These are phyloP conservation scores for Phytoseiulus persimilis DNA, from an alignment of 2,888 invertebrate species.

Conservation along the genomic window DNA sequence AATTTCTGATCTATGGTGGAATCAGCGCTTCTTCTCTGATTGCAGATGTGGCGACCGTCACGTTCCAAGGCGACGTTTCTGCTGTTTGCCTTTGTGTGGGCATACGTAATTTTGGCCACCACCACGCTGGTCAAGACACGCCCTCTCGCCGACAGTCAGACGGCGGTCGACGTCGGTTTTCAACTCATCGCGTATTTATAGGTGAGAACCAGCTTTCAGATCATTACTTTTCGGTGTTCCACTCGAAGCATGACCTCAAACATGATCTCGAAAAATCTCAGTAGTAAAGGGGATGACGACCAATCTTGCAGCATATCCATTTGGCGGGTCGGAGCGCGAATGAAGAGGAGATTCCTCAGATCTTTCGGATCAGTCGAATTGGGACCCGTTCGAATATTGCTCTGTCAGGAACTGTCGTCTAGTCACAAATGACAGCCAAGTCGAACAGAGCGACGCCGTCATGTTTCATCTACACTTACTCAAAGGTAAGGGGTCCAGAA, in stretches of 20 bases:
- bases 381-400: constrained; percentile 57
- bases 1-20: neutral
- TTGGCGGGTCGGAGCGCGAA: constrained; percentile 58
- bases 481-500: constrained; percentile 46
- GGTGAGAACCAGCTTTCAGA: neutral
- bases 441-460: constrained; percentile 59
- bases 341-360: constrained; percentile 57
- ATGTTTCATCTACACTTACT: constrained; percentile 57
- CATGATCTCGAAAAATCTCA: neutral
- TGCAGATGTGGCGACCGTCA: neutral
- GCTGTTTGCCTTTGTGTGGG: neutral
- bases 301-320: constrained; percentile 55
- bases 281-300: neutral
- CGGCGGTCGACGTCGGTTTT: neutral
- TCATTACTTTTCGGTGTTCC: neutral
- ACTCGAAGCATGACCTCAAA: neutral
- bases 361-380: constrained; percentile 52
- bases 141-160: neutral
- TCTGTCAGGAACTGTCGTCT: constrained; percentile 58
- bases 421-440: constrained; percentile 56
- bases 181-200: neutral
- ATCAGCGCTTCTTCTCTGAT: neutral
- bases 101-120: neutral
- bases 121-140: neutral
- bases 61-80: neutral